A percentile compares a stretch with the other conserved stretches of the same genome.
Evolutionary conservation across 2,113 vertebrate genomes (phyloP).

Genomic region (Urocolius indicus): DNA sequence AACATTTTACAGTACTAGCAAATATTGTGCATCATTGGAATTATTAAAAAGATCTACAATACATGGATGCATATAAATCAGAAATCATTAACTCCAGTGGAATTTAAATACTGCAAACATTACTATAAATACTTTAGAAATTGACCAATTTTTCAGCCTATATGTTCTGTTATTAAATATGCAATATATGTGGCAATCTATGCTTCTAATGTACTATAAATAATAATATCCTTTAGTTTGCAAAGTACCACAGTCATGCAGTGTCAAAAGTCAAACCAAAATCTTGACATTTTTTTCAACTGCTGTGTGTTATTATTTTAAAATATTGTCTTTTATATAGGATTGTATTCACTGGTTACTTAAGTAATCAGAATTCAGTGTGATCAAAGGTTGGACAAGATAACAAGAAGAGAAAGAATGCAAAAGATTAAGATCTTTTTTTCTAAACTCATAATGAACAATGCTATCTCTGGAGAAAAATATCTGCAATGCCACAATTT

Average conservation of each 20-base stretch:
- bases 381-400: neutral
- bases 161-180: neutral
- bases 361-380: neutral
- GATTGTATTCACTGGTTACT: neutral
- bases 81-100: neutral
- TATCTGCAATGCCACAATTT: neutral
- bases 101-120: neutral
- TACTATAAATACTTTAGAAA: neutral
- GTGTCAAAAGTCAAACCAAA: neutral
- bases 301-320: neutral
- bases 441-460: neutral
- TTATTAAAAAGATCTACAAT: neutral
- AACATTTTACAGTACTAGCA: neutral
- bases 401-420: neutral
- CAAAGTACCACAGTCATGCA: neutral
- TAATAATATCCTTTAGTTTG: neutral
- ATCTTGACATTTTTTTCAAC: neutral
- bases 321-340: neutral
- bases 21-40: neutral
- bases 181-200: neutral
- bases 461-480: rapidly evolving
- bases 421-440: neutral
- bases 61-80: neutral
- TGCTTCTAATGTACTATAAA: neutral
- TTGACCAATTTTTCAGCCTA: neutral